These are phyloP conservation scores for Anniella stebbinsi DNA, from an alignment of 2,797 vertebrate genomes.

Conservation along the genomic window DNA sequence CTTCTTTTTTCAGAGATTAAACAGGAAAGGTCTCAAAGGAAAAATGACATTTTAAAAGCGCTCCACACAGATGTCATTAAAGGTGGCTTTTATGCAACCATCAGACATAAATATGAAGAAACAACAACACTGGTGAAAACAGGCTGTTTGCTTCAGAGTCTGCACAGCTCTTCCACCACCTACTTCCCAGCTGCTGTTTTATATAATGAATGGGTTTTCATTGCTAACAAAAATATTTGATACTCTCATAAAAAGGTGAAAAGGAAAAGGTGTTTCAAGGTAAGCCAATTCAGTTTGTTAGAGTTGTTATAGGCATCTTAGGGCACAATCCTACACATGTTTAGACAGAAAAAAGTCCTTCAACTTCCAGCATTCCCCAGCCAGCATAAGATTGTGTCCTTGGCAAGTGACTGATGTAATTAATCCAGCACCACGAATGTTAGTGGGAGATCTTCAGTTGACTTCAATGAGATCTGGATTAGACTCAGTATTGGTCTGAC, in stretches of 20 bases:
- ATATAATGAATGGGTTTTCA: conserved; percentile 69
- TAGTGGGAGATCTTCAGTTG: neutral
- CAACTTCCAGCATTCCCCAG: neutral
- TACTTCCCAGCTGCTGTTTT: conserved; percentile 72
- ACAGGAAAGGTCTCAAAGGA: conserved; percentile 46
- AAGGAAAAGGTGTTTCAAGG: conserved; percentile 46
- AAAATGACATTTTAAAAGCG: conserved; percentile 19
- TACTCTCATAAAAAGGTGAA: conserved; percentile 44
- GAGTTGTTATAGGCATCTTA: neutral
- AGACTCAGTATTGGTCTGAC: neutral
- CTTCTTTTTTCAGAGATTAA: conserved; percentile 49
- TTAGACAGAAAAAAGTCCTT: too few relatives aligned
- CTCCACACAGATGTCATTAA: conserved; percentile 40
- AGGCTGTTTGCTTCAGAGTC: conserved; percentile 55
- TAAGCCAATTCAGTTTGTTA: conserved; percentile 11
- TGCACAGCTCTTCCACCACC: conserved; percentile 67
- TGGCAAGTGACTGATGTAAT: neutral
- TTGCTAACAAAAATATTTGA: conserved; percentile 57
- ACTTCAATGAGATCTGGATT: neutral
- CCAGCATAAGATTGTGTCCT: neutral
- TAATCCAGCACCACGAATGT: neutral
- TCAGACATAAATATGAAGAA: conserved; percentile 57
- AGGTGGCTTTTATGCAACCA: conserved; percentile 42
- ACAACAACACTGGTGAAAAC: conserved; percentile 37
- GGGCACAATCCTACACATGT: too few relatives aligned